These are phyloP conservation scores for Plestiodon gilberti DNA, from an alignment of 2,113 vertebrate species.

Conservation along the genomic window DNA sequence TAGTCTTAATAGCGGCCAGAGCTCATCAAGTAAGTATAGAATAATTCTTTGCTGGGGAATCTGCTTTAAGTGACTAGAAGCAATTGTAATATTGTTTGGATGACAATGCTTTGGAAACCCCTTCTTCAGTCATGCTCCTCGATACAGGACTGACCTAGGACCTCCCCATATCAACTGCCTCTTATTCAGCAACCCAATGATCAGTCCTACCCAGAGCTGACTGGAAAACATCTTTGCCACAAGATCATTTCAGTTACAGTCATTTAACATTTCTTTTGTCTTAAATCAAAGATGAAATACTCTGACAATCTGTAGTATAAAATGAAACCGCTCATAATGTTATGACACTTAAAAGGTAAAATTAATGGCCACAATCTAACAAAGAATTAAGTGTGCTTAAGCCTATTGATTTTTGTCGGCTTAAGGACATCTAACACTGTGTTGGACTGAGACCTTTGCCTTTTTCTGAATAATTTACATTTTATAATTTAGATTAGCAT, in stretches of 20 bases:
- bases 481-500: background rate
- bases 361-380: too few species aligned
- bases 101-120: background rate
- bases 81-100: background rate
- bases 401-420: too few species aligned
- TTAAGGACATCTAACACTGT: too few species aligned
- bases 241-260: background rate
- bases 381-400: too few species aligned
- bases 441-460: background rate
- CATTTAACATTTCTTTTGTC: background rate
- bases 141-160: background rate
- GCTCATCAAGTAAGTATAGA: conserved; percentile 89
- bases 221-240: background rate
- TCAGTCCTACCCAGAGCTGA: background rate
- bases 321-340: too few species aligned
- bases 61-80: background rate
- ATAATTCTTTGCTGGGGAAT: background rate
- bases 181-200: background rate
- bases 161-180: too few species aligned
- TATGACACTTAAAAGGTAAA: too few species aligned
- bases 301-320: background rate
- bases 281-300: background rate
- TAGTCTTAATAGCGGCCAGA: conserved; percentile 86
- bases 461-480: background rate
- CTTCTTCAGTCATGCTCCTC: background rate